These are phyloP conservation scores for Gonocerus acuteangulatus DNA, from an alignment of 2,888 invertebrate species.

Conservation along the genomic window DNA sequence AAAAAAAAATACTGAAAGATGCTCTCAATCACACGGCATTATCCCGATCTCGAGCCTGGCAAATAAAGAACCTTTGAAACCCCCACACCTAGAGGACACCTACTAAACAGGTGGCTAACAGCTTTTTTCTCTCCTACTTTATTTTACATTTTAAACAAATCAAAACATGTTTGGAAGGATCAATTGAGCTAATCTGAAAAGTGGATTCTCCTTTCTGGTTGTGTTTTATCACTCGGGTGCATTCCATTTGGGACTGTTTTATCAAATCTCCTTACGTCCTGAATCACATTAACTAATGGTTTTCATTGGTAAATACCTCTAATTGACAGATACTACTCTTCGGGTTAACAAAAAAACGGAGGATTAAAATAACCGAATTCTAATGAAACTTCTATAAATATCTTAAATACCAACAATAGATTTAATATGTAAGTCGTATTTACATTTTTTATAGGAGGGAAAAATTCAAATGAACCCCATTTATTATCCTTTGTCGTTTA, in stretches of 20 bases:
- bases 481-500: too few relatives aligned
- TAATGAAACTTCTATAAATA: too few relatives aligned
- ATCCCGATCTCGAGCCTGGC: neutral
- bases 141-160: neutral
- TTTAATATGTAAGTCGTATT: too few relatives aligned
- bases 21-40: neutral
- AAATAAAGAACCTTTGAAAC: neutral
- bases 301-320: neutral
- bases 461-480: too few relatives aligned
- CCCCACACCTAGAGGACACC: neutral
- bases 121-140: neutral
- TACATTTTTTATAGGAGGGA: too few relatives aligned
- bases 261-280: neutral
- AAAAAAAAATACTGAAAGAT: neutral
- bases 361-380: too few relatives aligned
- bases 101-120: slow-evolving; percentile 1
- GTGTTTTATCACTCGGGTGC: neutral
- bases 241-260: neutral
- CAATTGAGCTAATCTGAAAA: slow-evolving; percentile 1
- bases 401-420: too few relatives aligned
- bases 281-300: neutral
- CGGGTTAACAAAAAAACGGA: too few relatives aligned
- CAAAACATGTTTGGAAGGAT: neutral
- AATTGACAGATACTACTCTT: too few relatives aligned
- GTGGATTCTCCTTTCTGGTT: neutral